These are phyloP conservation scores for Osmerus mordax DNA, from an alignment of 2,113 vertebrate genomes.

Conservation along the genomic window DNA sequence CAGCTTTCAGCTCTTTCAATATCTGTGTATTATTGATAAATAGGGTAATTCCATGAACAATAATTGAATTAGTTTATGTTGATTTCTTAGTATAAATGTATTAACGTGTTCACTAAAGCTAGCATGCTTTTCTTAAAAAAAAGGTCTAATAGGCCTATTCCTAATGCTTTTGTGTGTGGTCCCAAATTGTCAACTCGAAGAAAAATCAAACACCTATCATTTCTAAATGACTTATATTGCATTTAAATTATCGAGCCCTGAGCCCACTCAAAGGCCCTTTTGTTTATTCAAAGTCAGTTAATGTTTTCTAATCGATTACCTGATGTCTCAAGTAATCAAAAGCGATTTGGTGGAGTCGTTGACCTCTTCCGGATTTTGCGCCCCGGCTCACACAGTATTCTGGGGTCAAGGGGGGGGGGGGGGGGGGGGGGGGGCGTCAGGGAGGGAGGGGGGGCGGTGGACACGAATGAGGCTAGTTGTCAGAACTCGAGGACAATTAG, in stretches of 20 bases:
- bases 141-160: neutral
- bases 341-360: constrained; percentile 68
- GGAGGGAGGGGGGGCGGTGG: constrained; percentile 10
- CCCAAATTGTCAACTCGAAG: constrained; percentile 3
- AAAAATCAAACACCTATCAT: constrained; percentile 24
- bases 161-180: neutral
- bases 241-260: constrained; percentile 14
- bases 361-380: constrained; percentile 69
- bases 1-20: neutral
- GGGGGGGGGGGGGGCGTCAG: constrained; percentile 13
- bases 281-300: constrained; percentile 69
- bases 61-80: too few species aligned
- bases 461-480: constrained; percentile 64
- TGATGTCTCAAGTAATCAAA: constrained; percentile 71
- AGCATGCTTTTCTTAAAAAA: neutral
- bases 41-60: constrained; percentile 3
- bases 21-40: neutral
- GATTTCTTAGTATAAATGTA: too few species aligned
- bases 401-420: constrained; percentile 52
- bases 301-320: constrained; percentile 75
- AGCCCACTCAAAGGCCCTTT: constrained; percentile 33
- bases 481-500: constrained; percentile 72
- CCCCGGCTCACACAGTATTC: constrained; percentile 47
- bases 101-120: neutral
- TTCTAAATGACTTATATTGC: constrained; percentile 29